Percentiles rank a stretch among this genome's conserved stretches.
Evolutionary conservation across 1,140 invertebrate species (phyloP).

Genomic region (Achatina immaculata): DNA sequence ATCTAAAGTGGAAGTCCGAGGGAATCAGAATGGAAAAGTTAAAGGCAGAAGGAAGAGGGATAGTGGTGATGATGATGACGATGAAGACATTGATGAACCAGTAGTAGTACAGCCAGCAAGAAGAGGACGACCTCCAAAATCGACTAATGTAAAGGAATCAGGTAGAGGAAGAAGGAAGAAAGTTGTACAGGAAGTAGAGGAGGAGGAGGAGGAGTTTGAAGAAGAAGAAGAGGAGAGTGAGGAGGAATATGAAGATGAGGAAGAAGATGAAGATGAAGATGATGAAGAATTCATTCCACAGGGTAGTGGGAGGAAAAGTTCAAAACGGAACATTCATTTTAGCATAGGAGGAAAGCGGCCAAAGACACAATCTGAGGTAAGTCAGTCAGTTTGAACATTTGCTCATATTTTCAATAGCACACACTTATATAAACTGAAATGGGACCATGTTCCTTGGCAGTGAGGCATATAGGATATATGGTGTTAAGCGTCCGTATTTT

Average conservation of each 20-base stretch:
- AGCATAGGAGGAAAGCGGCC: conserved; percentile 31
- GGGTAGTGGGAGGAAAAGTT: conserved; percentile 29
- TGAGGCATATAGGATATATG: no score
- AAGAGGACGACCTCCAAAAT: conserved; percentile 23
- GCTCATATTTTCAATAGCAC: no score
- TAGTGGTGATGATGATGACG: conserved; percentile 35
- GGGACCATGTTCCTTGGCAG: no score
- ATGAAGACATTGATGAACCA: conserved; percentile 27
- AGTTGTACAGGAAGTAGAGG: neutral
- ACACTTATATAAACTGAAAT: no score
- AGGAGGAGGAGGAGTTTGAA: neutral
- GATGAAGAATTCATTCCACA: conserved; percentile 15
- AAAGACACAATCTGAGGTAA: conserved; percentile 41
- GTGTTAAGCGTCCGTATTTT: no score
- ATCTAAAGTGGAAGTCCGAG: conserved; percentile 2
- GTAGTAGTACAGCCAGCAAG: neutral
- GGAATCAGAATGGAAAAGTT: conserved; percentile 17
- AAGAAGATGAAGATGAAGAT: conserved; percentile 30
- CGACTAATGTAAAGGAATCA: neutral
- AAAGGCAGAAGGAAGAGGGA: neutral
- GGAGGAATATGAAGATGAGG: conserved; percentile 46
- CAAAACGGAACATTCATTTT: neutral
- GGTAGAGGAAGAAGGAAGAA: neutral
- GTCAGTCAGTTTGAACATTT: no score
- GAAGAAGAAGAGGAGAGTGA: conserved; percentile 41